Evolutionary conservation across 2,113 vertebrate genomes (phyloP).

Genomic region (Albula goreensis): DNA sequence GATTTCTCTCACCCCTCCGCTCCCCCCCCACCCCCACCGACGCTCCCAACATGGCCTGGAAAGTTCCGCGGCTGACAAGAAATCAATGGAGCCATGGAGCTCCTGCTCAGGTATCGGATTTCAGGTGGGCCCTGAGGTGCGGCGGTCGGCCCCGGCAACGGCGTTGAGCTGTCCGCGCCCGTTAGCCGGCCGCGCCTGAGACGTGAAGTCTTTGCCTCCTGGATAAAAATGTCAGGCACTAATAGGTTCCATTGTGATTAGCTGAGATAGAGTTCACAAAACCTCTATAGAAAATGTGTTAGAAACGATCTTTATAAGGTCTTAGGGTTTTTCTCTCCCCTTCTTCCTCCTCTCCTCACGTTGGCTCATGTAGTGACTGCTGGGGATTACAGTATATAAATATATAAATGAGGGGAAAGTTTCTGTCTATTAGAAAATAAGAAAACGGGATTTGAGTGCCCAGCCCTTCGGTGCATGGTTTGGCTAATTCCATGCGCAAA

Average conservation of each 20-base stretch:
- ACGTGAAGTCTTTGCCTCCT: conserved; percentile 63
- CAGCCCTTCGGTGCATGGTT: conserved; percentile 5
- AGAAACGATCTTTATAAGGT: conserved; percentile 73
- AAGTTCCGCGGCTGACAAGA: conserved; percentile 73
- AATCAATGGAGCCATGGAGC: conserved; percentile 67
- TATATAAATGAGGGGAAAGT: conserved; percentile 65
- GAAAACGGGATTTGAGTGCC: conserved; percentile 43
- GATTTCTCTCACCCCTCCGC: conserved; percentile 68
- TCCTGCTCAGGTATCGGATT: conserved; percentile 73
- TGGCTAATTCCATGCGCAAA: background rate
- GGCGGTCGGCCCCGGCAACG: conserved; percentile 37
- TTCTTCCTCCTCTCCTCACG: conserved; percentile 25
- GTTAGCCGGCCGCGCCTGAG: conserved; percentile 58
- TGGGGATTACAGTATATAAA: conserved; percentile 55
- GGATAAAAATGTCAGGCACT: conserved; percentile 77
- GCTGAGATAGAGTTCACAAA: conserved; percentile 65
- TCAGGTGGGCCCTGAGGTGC: conserved; percentile 72
- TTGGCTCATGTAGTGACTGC: conserved; percentile 28
- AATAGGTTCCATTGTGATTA: conserved; percentile 80
- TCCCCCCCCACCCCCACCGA: background rate
- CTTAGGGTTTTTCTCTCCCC: conserved; percentile 51
- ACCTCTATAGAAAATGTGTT: conserved; percentile 68
- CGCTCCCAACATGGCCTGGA: conserved; percentile 53
- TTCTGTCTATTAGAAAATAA: conserved; percentile 68
- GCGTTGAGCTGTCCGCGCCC: conserved; percentile 53